phyloP scores from a whole-genome alignment of 2,888 invertebrate genomes.

The Tanypteryx hageni region DNA sequence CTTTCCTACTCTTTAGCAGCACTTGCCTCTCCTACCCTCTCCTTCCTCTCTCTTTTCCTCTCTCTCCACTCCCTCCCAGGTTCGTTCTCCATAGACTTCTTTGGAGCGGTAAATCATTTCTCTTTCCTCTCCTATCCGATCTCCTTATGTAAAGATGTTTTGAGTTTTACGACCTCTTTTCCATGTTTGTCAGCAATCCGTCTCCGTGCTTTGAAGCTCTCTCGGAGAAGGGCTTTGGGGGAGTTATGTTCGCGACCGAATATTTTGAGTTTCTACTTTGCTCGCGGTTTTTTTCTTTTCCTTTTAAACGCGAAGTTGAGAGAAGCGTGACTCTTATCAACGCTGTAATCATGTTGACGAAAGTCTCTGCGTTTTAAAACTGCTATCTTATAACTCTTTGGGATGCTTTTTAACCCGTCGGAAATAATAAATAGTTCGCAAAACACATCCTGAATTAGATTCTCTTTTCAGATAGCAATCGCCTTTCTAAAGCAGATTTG shows the following conservation, averaged over 20 bases:
- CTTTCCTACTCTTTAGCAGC: not conserved
- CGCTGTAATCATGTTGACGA: too few relatives aligned
- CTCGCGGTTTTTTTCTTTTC: not conserved
- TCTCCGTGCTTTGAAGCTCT: not conserved
- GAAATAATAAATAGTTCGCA: too few relatives aligned
- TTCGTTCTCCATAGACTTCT: not conserved
- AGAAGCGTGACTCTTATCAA: too few relatives aligned
- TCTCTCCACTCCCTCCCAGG: not conserved
- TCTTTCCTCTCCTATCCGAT: not conserved
- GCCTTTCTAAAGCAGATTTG: too few relatives aligned
- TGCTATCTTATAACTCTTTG: too few relatives aligned
- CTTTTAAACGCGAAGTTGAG: not conserved
- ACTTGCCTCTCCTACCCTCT: too few relatives aligned
- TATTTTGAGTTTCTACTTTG: not conserved
- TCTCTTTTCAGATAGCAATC: too few relatives aligned
- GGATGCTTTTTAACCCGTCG: too few relatives aligned
- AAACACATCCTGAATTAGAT: too few relatives aligned
- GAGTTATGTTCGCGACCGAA: not conserved
- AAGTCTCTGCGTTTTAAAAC: too few relatives aligned
- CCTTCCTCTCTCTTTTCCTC: not conserved
- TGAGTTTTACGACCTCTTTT: not conserved
- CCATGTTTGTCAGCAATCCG: constrained; percentile 8
- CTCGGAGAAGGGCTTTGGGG: too few relatives aligned
- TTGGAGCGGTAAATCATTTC: not conserved
- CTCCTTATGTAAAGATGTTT: not conserved